A percentile compares a stretch with the other conserved stretches of the same genome.
Evolutionary conservation across 2,113 vertebrate genomes (phyloP).

Genomic region (Oryzias celebensis): DNA sequence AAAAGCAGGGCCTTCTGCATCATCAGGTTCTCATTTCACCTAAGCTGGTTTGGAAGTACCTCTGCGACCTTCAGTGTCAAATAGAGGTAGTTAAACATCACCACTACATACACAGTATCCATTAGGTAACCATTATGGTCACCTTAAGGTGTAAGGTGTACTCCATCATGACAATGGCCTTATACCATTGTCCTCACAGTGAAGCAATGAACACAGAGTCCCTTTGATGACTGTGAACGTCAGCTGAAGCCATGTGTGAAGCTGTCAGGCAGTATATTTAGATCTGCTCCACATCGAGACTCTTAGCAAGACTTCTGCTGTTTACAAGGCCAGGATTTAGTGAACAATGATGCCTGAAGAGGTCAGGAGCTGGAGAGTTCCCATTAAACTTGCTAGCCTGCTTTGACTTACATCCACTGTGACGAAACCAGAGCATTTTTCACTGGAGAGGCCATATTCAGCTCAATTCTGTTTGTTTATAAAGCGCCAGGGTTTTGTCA

Average conservation of each 20-base stretch:
- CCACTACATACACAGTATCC: not conserved
- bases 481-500: too few relatives aligned
- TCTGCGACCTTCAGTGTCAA: constrained; percentile 4
- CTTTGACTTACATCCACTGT: not conserved
- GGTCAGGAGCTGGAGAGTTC: not conserved
- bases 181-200: constrained; percentile 2
- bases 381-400: not conserved
- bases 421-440: too few relatives aligned
- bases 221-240: constrained; percentile 1
- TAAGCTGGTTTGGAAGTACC: not conserved
- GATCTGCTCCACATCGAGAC: not conserved
- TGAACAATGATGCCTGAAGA: constrained; percentile 11
- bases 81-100: not conserved
- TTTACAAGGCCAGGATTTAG: constrained; percentile 3
- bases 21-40: not conserved
- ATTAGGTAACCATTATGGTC: constrained; percentile 14
- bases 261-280: constrained; percentile 1
- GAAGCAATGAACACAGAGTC: not conserved
- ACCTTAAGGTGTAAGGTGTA: constrained; percentile 9
- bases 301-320: constrained; percentile 1
- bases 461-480: too few relatives aligned
- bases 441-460: too few relatives aligned
- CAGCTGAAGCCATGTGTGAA: constrained; percentile 3
- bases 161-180: constrained; percentile 7
- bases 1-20: not conserved